Conservation (phyloP, 2,888 invertebrate species). For the Drosophila subsilvestris region DNA sequence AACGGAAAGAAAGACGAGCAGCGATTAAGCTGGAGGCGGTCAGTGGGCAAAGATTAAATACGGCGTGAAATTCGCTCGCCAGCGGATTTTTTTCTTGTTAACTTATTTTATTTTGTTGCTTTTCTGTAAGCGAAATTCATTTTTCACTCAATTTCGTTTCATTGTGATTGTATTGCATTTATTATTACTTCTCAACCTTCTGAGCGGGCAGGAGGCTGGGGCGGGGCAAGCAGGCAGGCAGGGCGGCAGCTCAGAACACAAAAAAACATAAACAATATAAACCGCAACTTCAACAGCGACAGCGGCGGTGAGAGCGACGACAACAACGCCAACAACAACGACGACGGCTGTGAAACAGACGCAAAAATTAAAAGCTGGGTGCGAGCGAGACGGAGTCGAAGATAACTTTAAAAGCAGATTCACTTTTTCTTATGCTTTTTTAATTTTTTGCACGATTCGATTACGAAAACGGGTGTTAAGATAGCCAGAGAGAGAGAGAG, state of each 20-base stretch:
- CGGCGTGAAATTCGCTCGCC: conserved; percentile 75
- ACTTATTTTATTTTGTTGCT: conserved; percentile 23
- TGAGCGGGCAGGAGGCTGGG: conserved; percentile 33
- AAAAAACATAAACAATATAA: conserved; percentile 77
- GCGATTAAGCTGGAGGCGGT: conserved; percentile 81
- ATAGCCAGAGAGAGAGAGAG: conserved; percentile 29
- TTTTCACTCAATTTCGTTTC: conserved; percentile 75
- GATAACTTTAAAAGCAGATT: conserved; percentile 70
- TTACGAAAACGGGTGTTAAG: conserved; percentile 65
- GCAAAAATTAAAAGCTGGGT: conserved; percentile 54
- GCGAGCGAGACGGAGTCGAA: conserved; percentile 57
- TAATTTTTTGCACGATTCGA: conserved; percentile 61
- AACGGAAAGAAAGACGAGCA: conserved; percentile 79
- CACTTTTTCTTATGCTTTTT: conserved; percentile 68
- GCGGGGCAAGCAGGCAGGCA: neutral
- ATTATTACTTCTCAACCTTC: conserved; percentile 70
- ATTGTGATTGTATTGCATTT: conserved; percentile 73
- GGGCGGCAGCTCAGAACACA: conserved; percentile 65
- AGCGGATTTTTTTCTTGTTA: conserved; percentile 61
- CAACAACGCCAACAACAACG: conserved; percentile 4
- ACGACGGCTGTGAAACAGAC: conserved; percentile 26
- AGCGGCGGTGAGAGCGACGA: conserved; percentile 14
- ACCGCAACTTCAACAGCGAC: conserved; percentile 45
- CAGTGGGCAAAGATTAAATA: conserved; percentile 82
- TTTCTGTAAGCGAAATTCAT: conserved; percentile 72